Base-by-base conservation (phyloP, 2,797 vertebrate genomes). In the Hippopotamyrus pictus region DNA sequence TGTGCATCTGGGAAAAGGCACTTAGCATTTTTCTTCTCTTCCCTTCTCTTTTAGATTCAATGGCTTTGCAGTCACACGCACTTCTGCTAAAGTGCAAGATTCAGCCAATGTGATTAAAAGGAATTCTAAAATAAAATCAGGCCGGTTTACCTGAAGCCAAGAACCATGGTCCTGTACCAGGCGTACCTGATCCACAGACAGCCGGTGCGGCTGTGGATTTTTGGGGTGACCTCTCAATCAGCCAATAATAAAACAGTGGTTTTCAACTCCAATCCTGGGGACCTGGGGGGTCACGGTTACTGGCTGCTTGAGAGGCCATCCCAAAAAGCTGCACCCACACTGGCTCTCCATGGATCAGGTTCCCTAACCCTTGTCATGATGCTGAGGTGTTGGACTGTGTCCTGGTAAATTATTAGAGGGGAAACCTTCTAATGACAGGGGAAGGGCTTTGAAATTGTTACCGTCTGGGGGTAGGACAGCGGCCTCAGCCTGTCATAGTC, bases 401-500 rank as follows among this genome's bases (percentile, higher is more conserved):
- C 76, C 76, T 82, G 76, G 19, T 17, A 44, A 41, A 22, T 14
- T 69, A 12, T 65, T 65, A 65, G 59, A 25, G 59, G 59, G 59
- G 22, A 25, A 25, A 25, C 22, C 59, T 59, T 59, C 54, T 9
- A 62, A 62, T 5, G 12, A 5, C 73, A 22, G 33, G 29, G 33
- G 12, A 22, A 33, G 14, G 14, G 51, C 2, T 51, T 51, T 46
- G 87, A n/a, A 19, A n/a, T 1, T 5, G 94, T 5, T 93, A 98
- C 97, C 93, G 97, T 98, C 93, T 98, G 97, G 0, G 97, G 97
- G 91, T 98, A 98, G 90, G 97, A 98, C 50, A 98, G 97, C 0
- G 97, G 97, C 89, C 97, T 96, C 85, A 98, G 96, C 87, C 97
- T 97, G 94, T 98, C 97, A 0, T 98, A 98, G 92, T 98, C 97